phyloP scores from a whole-genome alignment of 2,797 vertebrate genomes.

The Rhynchonycteris naso region DNA sequence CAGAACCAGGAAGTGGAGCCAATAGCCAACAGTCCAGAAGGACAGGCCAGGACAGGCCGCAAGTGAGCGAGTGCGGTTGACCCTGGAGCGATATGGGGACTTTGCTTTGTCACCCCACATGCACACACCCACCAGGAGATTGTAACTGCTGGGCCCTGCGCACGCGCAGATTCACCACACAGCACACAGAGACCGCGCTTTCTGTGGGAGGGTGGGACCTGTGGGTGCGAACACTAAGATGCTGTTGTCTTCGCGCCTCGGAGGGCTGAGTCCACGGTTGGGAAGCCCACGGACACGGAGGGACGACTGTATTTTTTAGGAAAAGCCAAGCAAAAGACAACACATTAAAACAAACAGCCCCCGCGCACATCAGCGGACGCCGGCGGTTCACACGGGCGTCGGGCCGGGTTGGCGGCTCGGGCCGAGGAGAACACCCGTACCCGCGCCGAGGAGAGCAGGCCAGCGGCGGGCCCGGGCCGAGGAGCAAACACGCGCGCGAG shows the following conservation, averaged over 20 bases:
- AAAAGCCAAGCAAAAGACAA: no score
- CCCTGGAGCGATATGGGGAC: neutral
- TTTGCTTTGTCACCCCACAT: accelerated
- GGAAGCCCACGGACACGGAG: neutral
- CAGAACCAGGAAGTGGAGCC: neutral
- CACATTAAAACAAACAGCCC: no score
- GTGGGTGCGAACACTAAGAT: accelerated
- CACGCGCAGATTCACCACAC: neutral
- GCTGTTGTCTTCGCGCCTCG: no score
- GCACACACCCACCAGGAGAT: neutral
- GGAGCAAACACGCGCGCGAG: no score
- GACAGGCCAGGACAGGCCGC: neutral
- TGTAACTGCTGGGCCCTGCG: neutral
- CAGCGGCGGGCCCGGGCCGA: no score
- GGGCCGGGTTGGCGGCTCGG: no score
- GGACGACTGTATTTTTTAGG: accelerated
- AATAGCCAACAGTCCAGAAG: neutral
- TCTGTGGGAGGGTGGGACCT: neutral
- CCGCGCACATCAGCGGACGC: neutral
- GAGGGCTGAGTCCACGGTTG: neutral
- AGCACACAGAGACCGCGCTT: accelerated
- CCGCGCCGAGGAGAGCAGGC: no score
- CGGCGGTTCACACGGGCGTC: neutral
- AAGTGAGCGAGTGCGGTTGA: neutral
- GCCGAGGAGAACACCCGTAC: no score